Conservation (phyloP, 2,113 vertebrate species). For the Ictidomys tridecemlineatus region DNA sequence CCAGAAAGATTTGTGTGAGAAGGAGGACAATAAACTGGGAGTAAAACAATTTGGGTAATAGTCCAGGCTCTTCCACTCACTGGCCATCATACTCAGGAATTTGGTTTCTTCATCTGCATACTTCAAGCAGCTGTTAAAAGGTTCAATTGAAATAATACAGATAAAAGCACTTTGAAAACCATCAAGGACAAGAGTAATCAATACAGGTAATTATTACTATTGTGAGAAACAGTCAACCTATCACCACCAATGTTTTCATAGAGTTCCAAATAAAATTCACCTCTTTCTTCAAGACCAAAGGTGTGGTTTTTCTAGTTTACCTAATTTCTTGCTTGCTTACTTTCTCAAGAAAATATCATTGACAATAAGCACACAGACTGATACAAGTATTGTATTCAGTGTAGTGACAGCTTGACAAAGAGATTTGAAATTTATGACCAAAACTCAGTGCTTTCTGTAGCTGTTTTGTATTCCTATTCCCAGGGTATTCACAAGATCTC, state of each 20-base stretch:
- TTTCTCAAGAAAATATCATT: conserved; percentile 49
- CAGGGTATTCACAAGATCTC: background rate
- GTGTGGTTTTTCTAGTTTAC: background rate
- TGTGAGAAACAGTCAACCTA: background rate
- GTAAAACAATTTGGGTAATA: background rate
- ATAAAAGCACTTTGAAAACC: background rate
- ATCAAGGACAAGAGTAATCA: background rate
- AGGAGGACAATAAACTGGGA: background rate
- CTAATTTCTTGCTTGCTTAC: background rate
- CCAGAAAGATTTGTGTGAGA: background rate
- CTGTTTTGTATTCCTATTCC: conserved; percentile 41
- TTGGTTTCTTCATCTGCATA: background rate
- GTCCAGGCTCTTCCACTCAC: background rate
- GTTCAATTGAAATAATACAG: background rate
- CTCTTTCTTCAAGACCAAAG: background rate
- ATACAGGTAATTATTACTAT: background rate
- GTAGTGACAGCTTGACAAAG: conserved; percentile 41
- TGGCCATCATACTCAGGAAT: background rate
- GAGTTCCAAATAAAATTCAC: background rate
- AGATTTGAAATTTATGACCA: conserved; percentile 48
- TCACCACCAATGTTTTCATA: background rate
- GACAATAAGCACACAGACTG: background rate
- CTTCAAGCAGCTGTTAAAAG: background rate
- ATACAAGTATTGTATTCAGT: conserved; percentile 22
- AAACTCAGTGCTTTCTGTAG: background rate